phyloP scores from a whole-genome alignment of 2,888 invertebrate species.

The Macaria liturata region DNA sequence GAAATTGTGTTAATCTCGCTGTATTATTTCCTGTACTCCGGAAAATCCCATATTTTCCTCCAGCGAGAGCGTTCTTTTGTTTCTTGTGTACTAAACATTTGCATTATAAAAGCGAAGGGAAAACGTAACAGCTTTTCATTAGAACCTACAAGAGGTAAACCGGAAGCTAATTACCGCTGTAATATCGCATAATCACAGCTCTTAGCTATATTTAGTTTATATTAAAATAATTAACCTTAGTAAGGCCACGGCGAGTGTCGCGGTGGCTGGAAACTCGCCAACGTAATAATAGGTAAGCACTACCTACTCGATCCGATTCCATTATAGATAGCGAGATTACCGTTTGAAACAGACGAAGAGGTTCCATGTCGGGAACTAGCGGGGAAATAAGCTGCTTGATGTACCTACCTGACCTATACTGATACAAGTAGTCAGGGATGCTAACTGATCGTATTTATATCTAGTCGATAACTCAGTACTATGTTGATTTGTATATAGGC shows the following conservation, averaged over 20 bases:
- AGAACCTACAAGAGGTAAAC: constrained; percentile 31
- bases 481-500: too few relatives aligned
- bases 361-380: background rate
- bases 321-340: constrained; percentile 41
- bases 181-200: constrained; percentile 27
- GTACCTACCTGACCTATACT: background rate
- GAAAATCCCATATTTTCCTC: constrained; percentile 1
- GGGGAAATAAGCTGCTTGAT: background rate
- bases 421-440: too few relatives aligned
- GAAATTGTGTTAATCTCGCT: background rate
- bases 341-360: constrained; percentile 22
- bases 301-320: constrained; percentile 43
- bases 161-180: constrained; percentile 38
- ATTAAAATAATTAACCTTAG: constrained; percentile 73
- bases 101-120: constrained; percentile 7
- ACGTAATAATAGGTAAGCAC: constrained; percentile 50
- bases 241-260: constrained; percentile 74
- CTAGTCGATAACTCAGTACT: too few relatives aligned
- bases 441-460: too few relatives aligned
- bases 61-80: constrained; percentile 8
- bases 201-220: constrained; percentile 47
- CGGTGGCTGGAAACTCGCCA: constrained; percentile 66
- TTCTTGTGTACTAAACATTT: constrained; percentile 3
- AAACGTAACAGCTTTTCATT: constrained; percentile 12
- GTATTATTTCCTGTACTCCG: background rate